Percentiles rank a stretch among this genome's conserved stretches.
Conservation (phyloP, 2,888 invertebrate species). For the Lepidonotus clava region DNA sequence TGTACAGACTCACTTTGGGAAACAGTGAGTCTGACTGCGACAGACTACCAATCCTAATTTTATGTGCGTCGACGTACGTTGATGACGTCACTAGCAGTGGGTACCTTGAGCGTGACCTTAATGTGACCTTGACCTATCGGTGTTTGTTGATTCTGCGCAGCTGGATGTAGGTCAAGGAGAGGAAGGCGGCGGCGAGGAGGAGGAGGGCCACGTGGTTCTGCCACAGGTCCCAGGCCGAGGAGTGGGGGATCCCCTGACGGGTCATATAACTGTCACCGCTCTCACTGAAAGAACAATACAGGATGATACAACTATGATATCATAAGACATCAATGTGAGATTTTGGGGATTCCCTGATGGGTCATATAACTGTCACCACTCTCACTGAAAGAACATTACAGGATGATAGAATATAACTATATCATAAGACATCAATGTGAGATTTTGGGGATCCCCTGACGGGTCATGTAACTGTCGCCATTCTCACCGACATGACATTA, state of each 20-base stretch:
- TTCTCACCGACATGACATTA: conserved; percentile 48
- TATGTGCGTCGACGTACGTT: too few species aligned
- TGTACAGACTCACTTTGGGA: too few species aligned
- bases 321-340: too few species aligned
- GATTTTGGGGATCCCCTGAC: conserved; percentile 72
- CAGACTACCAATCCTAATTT: too few species aligned
- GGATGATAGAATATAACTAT: too few species aligned
- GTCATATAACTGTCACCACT: conserved; percentile 73
- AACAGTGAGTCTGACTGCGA: too few species aligned
- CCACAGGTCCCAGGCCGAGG: conserved; percentile 77
- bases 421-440: too few species aligned
- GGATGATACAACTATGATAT: too few species aligned
- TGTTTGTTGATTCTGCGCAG: conserved; percentile 74
- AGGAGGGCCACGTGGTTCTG: conserved; percentile 73
- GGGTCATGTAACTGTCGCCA: conserved; percentile 72
- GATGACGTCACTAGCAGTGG: neutral
- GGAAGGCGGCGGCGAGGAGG: conserved; percentile 68
- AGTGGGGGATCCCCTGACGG: conserved; percentile 72
- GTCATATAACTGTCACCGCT: conserved; percentile 73
- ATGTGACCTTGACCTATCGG: conserved; percentile 13
- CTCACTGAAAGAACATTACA: conserved; percentile 37
- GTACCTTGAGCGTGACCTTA: too few species aligned
- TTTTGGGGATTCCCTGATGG: conserved; percentile 72
- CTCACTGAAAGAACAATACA: conserved; percentile 34
- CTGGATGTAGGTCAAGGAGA: conserved; percentile 75